phyloP scores from a whole-genome alignment of 2,888 invertebrate species.

The Chrysomela aeneicollis region DNA sequence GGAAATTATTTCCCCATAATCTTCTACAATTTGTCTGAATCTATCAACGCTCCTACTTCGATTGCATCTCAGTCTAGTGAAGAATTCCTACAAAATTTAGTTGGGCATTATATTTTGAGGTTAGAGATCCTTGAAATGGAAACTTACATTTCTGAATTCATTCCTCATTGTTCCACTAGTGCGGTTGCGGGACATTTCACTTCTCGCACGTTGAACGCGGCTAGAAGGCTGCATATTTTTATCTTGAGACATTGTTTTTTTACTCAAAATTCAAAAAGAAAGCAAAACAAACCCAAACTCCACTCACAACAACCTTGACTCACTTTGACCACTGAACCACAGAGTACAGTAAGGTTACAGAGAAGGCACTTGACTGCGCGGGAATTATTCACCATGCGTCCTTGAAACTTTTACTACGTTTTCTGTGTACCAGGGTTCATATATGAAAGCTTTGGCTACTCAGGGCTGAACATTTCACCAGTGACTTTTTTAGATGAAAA shows the following conservation, averaged over 20 bases:
- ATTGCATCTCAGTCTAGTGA: constrained; percentile 37
- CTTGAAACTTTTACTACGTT: no score
- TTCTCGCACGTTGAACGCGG: constrained; percentile 32
- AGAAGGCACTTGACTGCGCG: no score
- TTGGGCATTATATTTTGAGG: constrained; percentile 21
- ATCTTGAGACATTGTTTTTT: constrained; percentile 27
- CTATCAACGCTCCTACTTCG: constrained; percentile 45
- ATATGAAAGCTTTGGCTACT: no score
- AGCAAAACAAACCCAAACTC: constrained; percentile 2
- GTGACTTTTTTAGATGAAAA: no score
- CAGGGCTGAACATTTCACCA: no score
- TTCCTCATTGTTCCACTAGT: constrained; percentile 27
- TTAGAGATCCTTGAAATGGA: constrained; percentile 14
- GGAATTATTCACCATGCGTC: no score
- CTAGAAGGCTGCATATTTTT: constrained; percentile 9
- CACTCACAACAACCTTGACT: background rate
- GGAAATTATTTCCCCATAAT: constrained; percentile 33
- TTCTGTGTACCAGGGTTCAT: no score
- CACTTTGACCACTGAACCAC: no score
- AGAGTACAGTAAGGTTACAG: no score
- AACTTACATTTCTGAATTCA: constrained; percentile 36
- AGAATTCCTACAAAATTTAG: constrained; percentile 38
- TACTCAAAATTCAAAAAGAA: constrained; percentile 4
- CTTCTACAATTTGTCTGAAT: constrained; percentile 42
- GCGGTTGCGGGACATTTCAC: constrained; percentile 29